A percentile compares a stretch with the other conserved stretches of the same genome.
phyloP scores from a whole-genome alignment of 2,113 vertebrate species.

The Cololabis saira region DNA sequence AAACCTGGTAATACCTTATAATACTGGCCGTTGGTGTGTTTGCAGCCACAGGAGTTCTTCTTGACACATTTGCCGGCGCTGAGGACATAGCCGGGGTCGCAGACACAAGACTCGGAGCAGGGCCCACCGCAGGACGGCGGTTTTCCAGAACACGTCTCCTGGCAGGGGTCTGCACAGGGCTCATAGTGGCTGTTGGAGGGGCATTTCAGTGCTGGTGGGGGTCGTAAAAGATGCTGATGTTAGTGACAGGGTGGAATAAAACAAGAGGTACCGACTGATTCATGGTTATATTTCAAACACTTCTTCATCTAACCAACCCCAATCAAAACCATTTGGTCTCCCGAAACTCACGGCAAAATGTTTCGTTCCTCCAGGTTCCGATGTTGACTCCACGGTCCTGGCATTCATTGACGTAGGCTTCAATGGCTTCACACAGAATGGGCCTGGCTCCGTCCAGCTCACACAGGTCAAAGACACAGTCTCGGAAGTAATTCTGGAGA shows the following conservation, averaged over 20 bases:
- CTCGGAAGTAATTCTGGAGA: constrained; percentile 76
- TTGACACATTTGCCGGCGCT: constrained; percentile 78
- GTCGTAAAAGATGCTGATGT: no score
- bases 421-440: constrained; percentile 80
- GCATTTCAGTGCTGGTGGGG: constrained; percentile 72
- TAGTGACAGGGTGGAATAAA: no score
- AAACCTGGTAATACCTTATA: constrained; percentile 71
- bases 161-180: constrained; percentile 71
- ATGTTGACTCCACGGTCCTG: constrained; percentile 81
- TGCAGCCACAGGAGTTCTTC: constrained; percentile 74
- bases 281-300: no score
- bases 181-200: constrained; percentile 80
- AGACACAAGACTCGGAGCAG: constrained; percentile 80
- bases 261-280: no score
- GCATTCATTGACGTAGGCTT: constrained; percentile 82
- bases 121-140: constrained; percentile 69
- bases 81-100: constrained; percentile 78
- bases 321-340: no score
- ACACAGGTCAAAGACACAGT: constrained; percentile 82
- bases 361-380: constrained; percentile 79
- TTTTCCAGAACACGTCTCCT: constrained; percentile 62
- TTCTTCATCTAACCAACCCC: not conserved
- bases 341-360: constrained; percentile 78
- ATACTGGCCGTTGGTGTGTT: constrained; percentile 70
- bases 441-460: constrained; percentile 73